phyloP scores from a whole-genome alignment of 1,140 invertebrate species.

The Drosophila bipectinata region DNA sequence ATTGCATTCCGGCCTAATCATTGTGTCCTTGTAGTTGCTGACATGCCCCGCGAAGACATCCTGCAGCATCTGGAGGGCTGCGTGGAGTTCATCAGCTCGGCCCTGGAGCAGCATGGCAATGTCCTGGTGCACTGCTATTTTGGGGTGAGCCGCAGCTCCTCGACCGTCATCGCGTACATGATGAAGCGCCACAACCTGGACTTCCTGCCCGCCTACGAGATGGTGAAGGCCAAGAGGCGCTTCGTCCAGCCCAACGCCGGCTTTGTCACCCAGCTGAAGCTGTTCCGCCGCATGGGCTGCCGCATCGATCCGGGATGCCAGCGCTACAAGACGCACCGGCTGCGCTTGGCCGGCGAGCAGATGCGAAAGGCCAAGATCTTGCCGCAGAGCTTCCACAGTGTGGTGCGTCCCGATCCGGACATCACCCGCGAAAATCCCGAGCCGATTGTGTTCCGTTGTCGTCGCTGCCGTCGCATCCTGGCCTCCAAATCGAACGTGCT shows the following conservation, averaged over 20 bases:
- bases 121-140: slow-evolving; percentile 94
- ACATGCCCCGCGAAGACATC: slow-evolving; percentile 92
- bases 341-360: slow-evolving; percentile 91
- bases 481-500: slow-evolving; percentile 91
- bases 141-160: slow-evolving; percentile 93
- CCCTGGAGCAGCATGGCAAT: slow-evolving; percentile 85
- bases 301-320: slow-evolving; percentile 88
- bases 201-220: slow-evolving; percentile 89
- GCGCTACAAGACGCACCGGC: slow-evolving; percentile 90
- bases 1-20: neutral
- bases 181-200: slow-evolving; percentile 92
- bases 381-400: slow-evolving; percentile 89
- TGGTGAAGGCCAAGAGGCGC: slow-evolving; percentile 87
- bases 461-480: slow-evolving; percentile 90
- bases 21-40: slow-evolving; percentile 86
- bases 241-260: slow-evolving; percentile 90
- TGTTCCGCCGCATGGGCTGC: slow-evolving; percentile 91
- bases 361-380: slow-evolving; percentile 93
- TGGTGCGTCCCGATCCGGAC: slow-evolving; percentile 92
- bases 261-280: slow-evolving; percentile 90
- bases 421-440: slow-evolving; percentile 90
- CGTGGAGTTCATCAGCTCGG: slow-evolving; percentile 89
- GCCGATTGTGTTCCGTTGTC: slow-evolving; percentile 91
- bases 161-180: slow-evolving; percentile 92
- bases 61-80: slow-evolving; percentile 91